Percentiles rank a stretch among this genome's conserved stretches.
These are phyloP conservation scores for Clanis bilineata DNA, from an alignment of 2,888 invertebrate species.

Conservation along the genomic window DNA sequence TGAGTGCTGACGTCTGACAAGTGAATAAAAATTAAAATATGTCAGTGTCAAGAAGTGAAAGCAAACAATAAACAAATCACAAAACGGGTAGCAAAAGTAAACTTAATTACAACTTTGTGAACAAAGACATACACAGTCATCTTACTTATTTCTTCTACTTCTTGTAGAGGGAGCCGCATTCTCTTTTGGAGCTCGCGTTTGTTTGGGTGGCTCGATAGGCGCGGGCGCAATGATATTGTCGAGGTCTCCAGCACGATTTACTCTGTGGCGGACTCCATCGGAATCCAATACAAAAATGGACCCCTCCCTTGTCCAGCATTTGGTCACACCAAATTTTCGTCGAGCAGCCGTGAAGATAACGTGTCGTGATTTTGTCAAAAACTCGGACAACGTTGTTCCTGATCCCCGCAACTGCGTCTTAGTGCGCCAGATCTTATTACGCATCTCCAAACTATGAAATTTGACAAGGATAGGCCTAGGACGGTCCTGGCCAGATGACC, in stretches of 20 bases:
- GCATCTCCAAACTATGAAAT: not conserved
- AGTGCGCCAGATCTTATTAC: not conserved
- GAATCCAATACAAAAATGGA: not conserved
- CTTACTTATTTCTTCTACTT: no score
- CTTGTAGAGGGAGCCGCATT: no score
- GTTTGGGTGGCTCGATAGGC: no score
- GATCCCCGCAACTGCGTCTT: not conserved
- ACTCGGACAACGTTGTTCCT: slow-evolving; percentile 2
- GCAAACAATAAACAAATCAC: no score
- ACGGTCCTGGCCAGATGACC: no score
- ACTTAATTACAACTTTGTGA: no score
- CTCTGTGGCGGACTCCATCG: not conserved
- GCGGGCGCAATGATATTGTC: not conserved
- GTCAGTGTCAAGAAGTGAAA: no score
- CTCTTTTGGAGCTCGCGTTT: no score
- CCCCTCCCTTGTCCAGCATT: slow-evolving; percentile 9
- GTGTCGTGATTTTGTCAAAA: slow-evolving; percentile 3
- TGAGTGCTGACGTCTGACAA: no score
- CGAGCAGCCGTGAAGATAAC: slow-evolving; percentile 2
- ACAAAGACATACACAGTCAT: no score
- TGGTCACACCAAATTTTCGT: not conserved
- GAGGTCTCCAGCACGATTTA: not conserved
- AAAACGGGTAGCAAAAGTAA: no score
- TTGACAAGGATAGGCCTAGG: not conserved
- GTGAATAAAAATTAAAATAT: no score